Conservation (phyloP, 2,113 vertebrate species). For the Talpa occidentalis region DNA sequence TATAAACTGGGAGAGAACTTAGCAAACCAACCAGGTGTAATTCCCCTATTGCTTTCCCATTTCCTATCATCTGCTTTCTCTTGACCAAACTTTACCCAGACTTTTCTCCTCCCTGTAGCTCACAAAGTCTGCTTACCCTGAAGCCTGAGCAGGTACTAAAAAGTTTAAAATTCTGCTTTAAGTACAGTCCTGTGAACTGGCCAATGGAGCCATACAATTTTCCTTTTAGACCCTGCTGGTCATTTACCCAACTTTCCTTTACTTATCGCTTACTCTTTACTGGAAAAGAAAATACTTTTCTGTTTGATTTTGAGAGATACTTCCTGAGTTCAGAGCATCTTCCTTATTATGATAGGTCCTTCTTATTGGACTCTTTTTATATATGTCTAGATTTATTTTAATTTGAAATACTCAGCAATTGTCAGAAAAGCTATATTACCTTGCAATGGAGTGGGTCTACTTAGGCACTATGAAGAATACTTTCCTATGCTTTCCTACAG, state of each 20-base stretch:
- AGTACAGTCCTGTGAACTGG: not conserved
- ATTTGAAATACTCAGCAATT: not conserved
- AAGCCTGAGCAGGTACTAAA: not conserved
- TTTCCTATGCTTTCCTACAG: not conserved
- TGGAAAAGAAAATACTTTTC: not conserved
- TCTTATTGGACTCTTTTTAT: not conserved
- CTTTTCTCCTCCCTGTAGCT: not conserved
- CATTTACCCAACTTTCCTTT: not conserved
- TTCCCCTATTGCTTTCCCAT: too few species aligned
- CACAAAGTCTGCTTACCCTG: not conserved
- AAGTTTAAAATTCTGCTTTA: not conserved
- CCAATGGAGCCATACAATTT: not conserved
- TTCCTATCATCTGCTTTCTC: not conserved
- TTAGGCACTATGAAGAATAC: not conserved
- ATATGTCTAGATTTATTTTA: not conserved
- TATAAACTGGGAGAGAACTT: not conserved
- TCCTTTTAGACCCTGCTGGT: not conserved
- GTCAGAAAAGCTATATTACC: not conserved
- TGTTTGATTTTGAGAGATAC: constrained; percentile 17
- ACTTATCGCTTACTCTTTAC: not conserved
- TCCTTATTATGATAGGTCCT: not conserved
- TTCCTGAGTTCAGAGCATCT: not conserved
- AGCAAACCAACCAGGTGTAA: not conserved
- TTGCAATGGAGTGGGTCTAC: not conserved
- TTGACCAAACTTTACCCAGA: not conserved